Base-by-base conservation (phyloP, 1,140 invertebrate species). In the Mylabris phalerata region DNA sequence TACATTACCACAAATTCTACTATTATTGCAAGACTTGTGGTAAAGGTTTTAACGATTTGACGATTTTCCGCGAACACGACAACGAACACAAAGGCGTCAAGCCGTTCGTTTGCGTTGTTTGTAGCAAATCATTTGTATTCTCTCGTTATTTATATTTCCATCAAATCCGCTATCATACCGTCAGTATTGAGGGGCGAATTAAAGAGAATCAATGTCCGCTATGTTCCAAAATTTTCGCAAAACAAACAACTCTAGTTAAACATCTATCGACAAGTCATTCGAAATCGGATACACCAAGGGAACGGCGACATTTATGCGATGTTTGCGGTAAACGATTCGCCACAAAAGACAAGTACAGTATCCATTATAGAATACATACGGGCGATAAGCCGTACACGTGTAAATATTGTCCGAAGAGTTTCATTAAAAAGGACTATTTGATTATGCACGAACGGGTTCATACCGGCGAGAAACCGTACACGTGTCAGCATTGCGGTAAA, bases 31-130 rank as follows among this genome's bases (percentile, higher is more conserved):
- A 73, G 48, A 67, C 77, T 7, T 81, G 79, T 65, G 77, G 77
- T 0, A 80, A 79, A 69, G 76, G 75, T 0, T 80, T 80, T 63
- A 65, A 70, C 26, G 66, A 66, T 50, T 41, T 58, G 19, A 61
- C 60, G 0, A 39, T 64, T 1, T 68, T 61, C 54, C 60, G 59
- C 38, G 81, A 84, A 62, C 84, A 87, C 51, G 72, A 81, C 57
- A 81, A 85, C 65, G 84, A 83, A 1, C 79, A 88, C 7, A 81
- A 81, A 0, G 84, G 87, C 0, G 86, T 89, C 65, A 81, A 83
- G 63, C 82, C 84, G 0, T 84, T 82, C 62, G 73, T 72, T 41
- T 71, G 69, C 44, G 59, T 69, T 7, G 69, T 71, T 11, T 71
- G 69, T 46, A 52, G 50, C 9, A 64, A 67, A 43, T 55, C 42